Evolutionary conservation across 1,140 invertebrate species (phyloP), one percentile per base, ranked within the genome.

Genomic region (Drosophila sp.): DNA sequence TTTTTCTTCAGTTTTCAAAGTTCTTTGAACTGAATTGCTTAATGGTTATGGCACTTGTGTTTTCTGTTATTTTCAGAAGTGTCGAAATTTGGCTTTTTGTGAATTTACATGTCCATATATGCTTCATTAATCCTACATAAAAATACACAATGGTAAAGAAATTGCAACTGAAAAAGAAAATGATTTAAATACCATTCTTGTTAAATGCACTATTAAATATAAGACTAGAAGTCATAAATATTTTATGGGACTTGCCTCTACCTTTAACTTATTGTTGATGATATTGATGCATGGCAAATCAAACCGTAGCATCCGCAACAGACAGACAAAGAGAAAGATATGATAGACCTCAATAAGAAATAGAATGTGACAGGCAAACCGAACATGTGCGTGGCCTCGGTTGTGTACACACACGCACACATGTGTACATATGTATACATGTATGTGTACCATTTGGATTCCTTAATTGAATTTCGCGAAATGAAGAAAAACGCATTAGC

Each of bases 381-480:
- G 66, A 68, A 66, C 66, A 79, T 78, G 74, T 77, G 74, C 74
- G 74, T 77, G 74, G 66, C 56, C 65, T 25, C 25, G 55, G 27
- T 33, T 33, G 32, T 41, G 29, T 3, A 29, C 32, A 35, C 47
- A 55, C 64, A 60, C 35, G 25, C 27, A 60, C 35, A 54, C 41
- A 47, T 58, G 44, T 65, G 60, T 32, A n/a, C 3, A 11, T 6
- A n/a, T 57, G 7, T 35, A 29, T 57, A 30, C 8, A 5, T 17
- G 30, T 57, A n/a, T 56, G 17, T 55, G 27, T n/a, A 29, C 27
- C 72, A 65, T 66, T 76, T 57, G 79, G 44, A 86, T 87, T 89
- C 76, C 75, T 89, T 86, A 86, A 86, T 86, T 86, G 83, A 86
- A 86, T 86, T 85, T 85, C 50, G 65, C 74, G 62, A 68, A 75